phyloP scores from a whole-genome alignment of 2,113 vertebrate genomes.

The Albula goreensis region DNA sequence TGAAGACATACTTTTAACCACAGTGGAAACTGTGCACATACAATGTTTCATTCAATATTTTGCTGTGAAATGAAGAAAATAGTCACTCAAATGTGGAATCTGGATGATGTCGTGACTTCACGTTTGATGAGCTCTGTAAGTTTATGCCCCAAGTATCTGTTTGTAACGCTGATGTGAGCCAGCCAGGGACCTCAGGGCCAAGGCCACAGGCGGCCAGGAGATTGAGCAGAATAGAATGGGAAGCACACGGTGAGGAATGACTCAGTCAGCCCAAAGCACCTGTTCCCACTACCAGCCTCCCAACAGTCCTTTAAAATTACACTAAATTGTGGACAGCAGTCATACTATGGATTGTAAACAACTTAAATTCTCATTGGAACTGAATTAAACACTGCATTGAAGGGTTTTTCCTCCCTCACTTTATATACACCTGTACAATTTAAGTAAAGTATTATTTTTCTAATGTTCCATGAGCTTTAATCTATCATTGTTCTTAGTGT shows the following conservation, averaged over 20 bases:
- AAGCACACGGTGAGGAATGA: conserved; percentile 57
- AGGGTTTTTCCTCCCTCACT: too few relatives aligned
- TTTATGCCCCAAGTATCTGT: not conserved
- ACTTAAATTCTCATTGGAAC: not conserved
- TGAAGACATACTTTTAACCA: too few relatives aligned
- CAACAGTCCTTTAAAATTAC: conserved; percentile 30
- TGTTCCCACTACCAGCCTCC: conserved; percentile 37
- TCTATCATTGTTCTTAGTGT: too few relatives aligned
- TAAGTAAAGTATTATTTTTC: too few relatives aligned
- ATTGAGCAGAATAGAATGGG: conserved; percentile 56
- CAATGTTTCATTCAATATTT: not conserved
- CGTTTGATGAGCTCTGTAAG: not conserved
- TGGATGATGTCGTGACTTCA: not conserved
- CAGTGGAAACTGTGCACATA: not conserved
- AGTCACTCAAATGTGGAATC: not conserved
- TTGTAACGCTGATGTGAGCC: conserved; percentile 44
- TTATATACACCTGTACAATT: too few relatives aligned
- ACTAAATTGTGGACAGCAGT: not conserved
- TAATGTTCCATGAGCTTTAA: too few relatives aligned
- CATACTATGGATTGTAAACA: not conserved
- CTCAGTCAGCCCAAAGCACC: conserved; percentile 61
- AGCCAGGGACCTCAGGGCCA: conserved; percentile 49
- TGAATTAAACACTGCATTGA: not conserved
- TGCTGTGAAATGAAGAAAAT: not conserved
- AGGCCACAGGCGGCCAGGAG: conserved; percentile 67